phyloP scores from a whole-genome alignment of 2,888 invertebrate species.

The Lymantria dispar region DNA sequence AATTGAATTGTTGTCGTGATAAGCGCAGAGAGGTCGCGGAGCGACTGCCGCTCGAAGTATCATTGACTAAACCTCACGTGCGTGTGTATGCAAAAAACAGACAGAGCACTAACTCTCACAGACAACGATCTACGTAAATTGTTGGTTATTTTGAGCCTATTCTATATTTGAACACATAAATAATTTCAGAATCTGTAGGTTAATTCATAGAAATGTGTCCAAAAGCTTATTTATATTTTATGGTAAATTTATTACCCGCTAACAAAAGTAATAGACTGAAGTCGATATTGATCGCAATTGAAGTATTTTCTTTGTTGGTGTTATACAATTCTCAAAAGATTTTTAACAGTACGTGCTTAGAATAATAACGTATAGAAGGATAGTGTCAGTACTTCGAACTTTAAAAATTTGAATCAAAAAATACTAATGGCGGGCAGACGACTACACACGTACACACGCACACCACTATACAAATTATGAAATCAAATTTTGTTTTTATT shows the following conservation, averaged over 20 bases:
- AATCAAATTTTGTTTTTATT: too few species aligned
- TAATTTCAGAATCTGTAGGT: slow-evolving; percentile 23
- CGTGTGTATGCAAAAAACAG: slow-evolving; percentile 72
- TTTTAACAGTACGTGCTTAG: too few species aligned
- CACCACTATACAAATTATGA: too few species aligned
- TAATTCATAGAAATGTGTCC: slow-evolving; percentile 5
- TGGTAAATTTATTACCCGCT: neutral
- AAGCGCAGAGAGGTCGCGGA: slow-evolving; percentile 68
- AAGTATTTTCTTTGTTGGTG: neutral
- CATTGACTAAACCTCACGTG: slow-evolving; percentile 72
- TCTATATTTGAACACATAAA: slow-evolving; percentile 29
- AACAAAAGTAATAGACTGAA: neutral
- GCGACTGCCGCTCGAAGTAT: slow-evolving; percentile 69
- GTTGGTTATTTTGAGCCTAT: slow-evolving; percentile 23
- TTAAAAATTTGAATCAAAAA: too few species aligned
- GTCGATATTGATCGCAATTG: neutral
- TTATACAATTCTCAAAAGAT: too few species aligned
- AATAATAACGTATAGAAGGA: too few species aligned
- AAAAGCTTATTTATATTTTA: slow-evolving; percentile 2
- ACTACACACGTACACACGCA: too few species aligned
- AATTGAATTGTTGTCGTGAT: slow-evolving; percentile 64
- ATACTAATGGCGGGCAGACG: too few species aligned
- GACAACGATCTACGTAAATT: slow-evolving; percentile 41
- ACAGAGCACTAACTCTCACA: slow-evolving; percentile 32
- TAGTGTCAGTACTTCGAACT: too few species aligned